Base-by-base conservation (phyloP, 1,140 invertebrate species). In the Drosophila ogumai region DNA sequence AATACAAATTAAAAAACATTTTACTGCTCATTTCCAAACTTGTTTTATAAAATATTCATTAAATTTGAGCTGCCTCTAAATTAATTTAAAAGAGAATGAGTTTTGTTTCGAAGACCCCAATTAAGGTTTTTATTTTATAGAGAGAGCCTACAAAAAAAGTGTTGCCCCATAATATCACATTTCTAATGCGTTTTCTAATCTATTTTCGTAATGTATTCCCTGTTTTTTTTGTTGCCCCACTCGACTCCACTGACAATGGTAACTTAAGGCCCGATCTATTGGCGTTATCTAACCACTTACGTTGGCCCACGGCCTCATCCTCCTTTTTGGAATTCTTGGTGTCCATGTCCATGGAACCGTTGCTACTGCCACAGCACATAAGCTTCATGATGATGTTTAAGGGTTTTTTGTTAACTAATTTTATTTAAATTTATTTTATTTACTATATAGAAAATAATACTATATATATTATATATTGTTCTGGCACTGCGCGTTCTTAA, bases 271-370 rank as follows among this genome's bases (percentile, higher is more conserved):
- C 54, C 43, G 47, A 68, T 50, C 22, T 63, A 43, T 38, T 10
- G 17, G 46, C 22, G 54, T 52, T 75, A 56, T 66, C 60, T 58
- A 58, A 66, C 60, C 49, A 78, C 75, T 78, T 78, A 78, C 75
- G 38, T 69, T 69, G 40, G 65, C 56, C 75, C 32, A 15, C 74
- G 22, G 75, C 74, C 50, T 60, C 74, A 32, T 77, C 74, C 40
- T 58, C 65, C 56, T 78, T 78, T 12, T 41, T 76, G 47, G 64
- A 31, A 5, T 52, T 56, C 38, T 77, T 77, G 28, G 38, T 7
- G 38, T 69, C 63, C 63, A 77, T 36, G 61, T 68, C 52, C 64
- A 71, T 57, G 74, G 75, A 56, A 38, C 32, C 64, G 13, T 76
- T 77, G 41, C 36, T 77, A 19, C 56, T 15, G 19, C 64, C 55